Evolutionary conservation across 2,113 vertebrate species (phyloP).

Genomic region (Equus przewalskii): DNA sequence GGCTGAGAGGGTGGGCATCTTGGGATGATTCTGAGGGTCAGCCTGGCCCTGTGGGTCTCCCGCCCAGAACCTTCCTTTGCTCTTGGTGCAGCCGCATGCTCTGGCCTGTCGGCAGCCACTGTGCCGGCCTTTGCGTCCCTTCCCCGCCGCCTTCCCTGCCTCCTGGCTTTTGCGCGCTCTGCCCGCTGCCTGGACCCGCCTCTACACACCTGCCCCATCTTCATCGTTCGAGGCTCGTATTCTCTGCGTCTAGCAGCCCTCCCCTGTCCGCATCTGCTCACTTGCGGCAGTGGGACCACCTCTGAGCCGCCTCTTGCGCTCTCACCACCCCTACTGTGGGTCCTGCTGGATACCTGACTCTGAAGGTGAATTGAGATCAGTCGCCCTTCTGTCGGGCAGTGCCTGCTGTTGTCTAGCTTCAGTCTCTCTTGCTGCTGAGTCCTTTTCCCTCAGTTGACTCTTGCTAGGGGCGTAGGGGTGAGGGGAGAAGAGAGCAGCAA

Average conservation of each 20-base stretch:
- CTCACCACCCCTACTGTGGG: neutral
- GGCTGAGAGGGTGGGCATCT: neutral
- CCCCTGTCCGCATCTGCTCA: neutral
- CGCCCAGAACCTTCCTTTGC: neutral
- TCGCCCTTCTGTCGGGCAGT: neutral
- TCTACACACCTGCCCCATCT: neutral
- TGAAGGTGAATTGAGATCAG: neutral
- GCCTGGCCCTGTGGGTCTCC: neutral
- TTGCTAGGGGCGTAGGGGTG: accelerated
- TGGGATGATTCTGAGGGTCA: neutral
- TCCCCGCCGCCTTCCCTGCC: neutral
- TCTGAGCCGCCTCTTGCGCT: neutral
- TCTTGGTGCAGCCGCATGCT: neutral
- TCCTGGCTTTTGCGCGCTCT: neutral
- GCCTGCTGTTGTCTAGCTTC: neutral
- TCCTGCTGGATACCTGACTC: neutral
- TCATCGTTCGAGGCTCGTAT: neutral
- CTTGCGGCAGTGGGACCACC: accelerated
- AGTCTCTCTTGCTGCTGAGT: neutral
- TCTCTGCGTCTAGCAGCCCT: neutral
- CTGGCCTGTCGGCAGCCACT: neutral
- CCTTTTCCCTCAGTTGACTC: neutral
- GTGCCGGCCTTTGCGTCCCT: neutral
- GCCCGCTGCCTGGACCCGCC: neutral
- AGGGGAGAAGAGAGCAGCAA: neutral